Evolutionary conservation across 2,888 invertebrate species (phyloP), one percentile per base, ranked within the genome.

Genomic region (Limnephilus rhombicus): DNA sequence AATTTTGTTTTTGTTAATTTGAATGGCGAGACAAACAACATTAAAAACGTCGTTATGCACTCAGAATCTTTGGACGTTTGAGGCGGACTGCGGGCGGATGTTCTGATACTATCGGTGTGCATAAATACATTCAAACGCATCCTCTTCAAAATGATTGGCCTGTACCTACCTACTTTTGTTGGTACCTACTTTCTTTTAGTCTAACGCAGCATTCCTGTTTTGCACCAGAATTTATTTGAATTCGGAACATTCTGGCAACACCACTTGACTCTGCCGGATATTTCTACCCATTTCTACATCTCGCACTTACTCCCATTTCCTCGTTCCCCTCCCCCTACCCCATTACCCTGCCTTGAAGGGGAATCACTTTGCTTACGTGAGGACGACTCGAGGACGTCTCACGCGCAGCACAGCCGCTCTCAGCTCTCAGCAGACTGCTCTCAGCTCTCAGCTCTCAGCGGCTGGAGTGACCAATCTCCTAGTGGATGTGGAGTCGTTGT

Each of bases 261-360:
- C 86, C 89, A 89, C 81, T 92, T 85, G 85, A 85, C 89, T 89
- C 92, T 29, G 80, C 91, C 92, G 93, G 92, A 93, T 93, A 92
- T 93, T 92, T 91, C 89, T 91, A 89, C 86, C 90, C 93, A 85
- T 92, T 91, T 88, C 90, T 92, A 92, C 91, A 92, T 93, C 89
- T 93, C 92, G 91, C 91, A 90, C 93, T 92, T 92, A 93, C 92
- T 93, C 91, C 93, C 91, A 93, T 91, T 92, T 93, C 93, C 93
- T 90, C 89, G 80, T 11, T 80, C 85, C 24, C 89, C 89, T 80
- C 41, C 90, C 53, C 82, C 37, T 31, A 45, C 89, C 82, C 45
- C 90, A 13, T 49, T 49, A 49, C 49, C 13, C 90, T 80, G 83
- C 92, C 92, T 91, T 91, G 91, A 93, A 92, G 91, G 91, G 92